phyloP scores from a whole-genome alignment of 2,797 vertebrate genomes.

The Lateolabrax maculatus region DNA sequence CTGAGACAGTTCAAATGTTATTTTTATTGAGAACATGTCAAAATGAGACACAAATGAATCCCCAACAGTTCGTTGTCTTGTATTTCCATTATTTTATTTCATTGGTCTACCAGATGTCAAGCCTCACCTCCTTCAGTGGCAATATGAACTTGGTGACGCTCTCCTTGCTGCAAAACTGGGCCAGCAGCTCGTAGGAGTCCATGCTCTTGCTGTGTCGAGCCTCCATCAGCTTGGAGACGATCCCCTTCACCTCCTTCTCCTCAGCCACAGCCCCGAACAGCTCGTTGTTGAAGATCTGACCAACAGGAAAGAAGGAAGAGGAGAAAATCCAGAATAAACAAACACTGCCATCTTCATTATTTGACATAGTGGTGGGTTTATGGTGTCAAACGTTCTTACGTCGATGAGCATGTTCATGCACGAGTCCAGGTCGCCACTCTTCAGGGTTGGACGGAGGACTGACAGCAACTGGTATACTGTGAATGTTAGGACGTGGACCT shows the following conservation, averaged over 20 bases:
- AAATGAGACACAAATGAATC: too few relatives aligned
- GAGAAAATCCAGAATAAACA: not conserved
- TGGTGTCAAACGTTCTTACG: constrained; percentile 79
- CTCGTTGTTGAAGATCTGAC: constrained; percentile 96
- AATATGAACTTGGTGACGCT: constrained; percentile 92
- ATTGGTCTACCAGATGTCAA: too few relatives aligned
- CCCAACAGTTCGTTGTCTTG: too few relatives aligned
- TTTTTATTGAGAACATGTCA: too few relatives aligned
- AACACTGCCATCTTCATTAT: not conserved
- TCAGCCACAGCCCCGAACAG: constrained; percentile 94
- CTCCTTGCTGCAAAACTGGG: constrained; percentile 91
- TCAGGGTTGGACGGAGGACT: constrained; percentile 86
- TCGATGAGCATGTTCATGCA: constrained; percentile 92
- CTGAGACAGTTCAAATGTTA: too few relatives aligned
- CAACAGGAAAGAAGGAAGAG: not conserved
- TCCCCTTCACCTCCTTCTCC: constrained; percentile 97
- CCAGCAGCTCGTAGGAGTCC: constrained; percentile 95
- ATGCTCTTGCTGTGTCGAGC: constrained; percentile 97
- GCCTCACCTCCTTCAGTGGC: constrained; percentile 94
- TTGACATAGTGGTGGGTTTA: constrained; percentile 55
- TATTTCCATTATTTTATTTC: too few relatives aligned
- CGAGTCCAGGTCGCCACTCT: constrained; percentile 92
- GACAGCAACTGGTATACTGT: constrained; percentile 92
- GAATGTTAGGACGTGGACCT: constrained; percentile 97
- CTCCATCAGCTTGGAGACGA: constrained; percentile 97